A percentile compares a stretch with the other conserved stretches of the same genome.
phyloP scores from a whole-genome alignment of 1,140 invertebrate species.

The Drosophila melanogaster region Release_6_plus_ISO1_MT NT_033777.3:21002001-21002500 shows the following conservation, averaged over 20 bases:
- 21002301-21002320: no score
- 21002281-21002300: conserved; percentile 1
- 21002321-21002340: no score
- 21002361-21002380: not conserved
- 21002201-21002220: conserved; percentile 4
- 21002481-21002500: not conserved
- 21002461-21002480: conserved; percentile 15
- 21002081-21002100: conserved; percentile 67
- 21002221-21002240: conserved; percentile 13
- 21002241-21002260: conserved; percentile 5
- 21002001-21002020: conserved; percentile 69
- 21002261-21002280: not conserved
- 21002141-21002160: not conserved
- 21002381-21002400: not conserved
- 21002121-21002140: conserved; percentile 13
- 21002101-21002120: conserved; percentile 52
- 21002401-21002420: not conserved
- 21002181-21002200: conserved; percentile 12
- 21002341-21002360: no score
- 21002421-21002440: not conserved
- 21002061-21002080: conserved; percentile 60
- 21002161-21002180: not conserved
- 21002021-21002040: conserved; percentile 23
- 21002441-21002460: not conserved
- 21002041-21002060: conserved; percentile 13